Conservation (phyloP, 2,113 vertebrate species). For the Pontoporia blainvillei region DNA sequence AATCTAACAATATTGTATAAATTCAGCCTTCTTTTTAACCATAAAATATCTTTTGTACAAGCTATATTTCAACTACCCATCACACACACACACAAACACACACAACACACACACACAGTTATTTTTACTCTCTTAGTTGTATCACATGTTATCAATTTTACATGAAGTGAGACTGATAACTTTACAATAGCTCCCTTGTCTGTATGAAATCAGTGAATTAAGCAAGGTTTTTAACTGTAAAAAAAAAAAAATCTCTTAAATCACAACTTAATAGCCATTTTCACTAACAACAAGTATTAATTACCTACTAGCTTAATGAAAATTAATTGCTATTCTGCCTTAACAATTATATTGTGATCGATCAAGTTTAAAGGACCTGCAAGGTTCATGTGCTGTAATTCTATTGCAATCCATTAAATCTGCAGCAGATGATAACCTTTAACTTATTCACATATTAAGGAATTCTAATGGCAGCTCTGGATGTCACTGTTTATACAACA, state of each 20-base stretch:
- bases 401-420: constrained; percentile 81
- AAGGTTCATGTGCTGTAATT: constrained; percentile 82
- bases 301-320: constrained; percentile 81
- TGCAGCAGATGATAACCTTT: constrained; percentile 79
- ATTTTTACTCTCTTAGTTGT: neutral
- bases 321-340: constrained; percentile 81
- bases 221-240: constrained; percentile 66
- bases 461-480: constrained; percentile 76
- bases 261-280: constrained; percentile 72
- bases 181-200: neutral
- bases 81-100: neutral
- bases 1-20: neutral
- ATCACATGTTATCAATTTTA: neutral
- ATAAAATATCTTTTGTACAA: neutral
- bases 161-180: neutral
- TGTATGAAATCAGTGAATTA: constrained; percentile 51
- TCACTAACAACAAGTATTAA: constrained; percentile 74
- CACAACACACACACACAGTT: neutral
- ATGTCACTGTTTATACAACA: constrained; percentile 76
- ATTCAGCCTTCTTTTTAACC: neutral
- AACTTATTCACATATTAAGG: constrained; percentile 74
- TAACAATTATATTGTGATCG: constrained; percentile 79
- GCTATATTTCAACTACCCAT: neutral
- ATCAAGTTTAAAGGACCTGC: constrained; percentile 80
- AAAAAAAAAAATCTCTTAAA: constrained; percentile 71